phyloP scores from a whole-genome alignment of 2,113 vertebrate genomes.

The Oncorhynchus kisutch region DNA sequence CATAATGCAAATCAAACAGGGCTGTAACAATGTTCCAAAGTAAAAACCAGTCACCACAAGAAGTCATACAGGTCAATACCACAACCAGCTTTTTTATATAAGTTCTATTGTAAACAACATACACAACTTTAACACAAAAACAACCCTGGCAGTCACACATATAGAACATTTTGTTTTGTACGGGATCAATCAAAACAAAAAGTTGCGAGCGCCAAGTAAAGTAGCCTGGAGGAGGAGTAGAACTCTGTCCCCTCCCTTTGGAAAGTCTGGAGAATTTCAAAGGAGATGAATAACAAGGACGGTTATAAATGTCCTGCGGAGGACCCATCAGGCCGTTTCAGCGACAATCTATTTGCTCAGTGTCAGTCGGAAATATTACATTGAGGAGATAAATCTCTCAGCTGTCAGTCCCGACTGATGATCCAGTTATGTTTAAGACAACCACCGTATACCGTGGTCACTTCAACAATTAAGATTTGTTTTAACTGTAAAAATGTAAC shows the following conservation, averaged over 20 bases:
- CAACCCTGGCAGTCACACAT: background rate
- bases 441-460: too few species aligned
- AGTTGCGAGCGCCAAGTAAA: constrained; percentile 25
- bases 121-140: background rate
- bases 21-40: too few species aligned
- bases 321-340: constrained; percentile 51
- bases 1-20: too few species aligned
- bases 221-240: constrained; percentile 16
- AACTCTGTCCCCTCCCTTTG: constrained; percentile 32
- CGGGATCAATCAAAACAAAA: constrained; percentile 35
- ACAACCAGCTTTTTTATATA: too few species aligned
- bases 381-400: constrained; percentile 3
- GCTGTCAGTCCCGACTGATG: constrained; percentile 36
- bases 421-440: constrained; percentile 30
- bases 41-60: too few species aligned
- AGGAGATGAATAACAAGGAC: constrained; percentile 59
- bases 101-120: background rate
- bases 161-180: constrained; percentile 23
- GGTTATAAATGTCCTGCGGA: constrained; percentile 57
- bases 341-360: constrained; percentile 60
- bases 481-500: too few species aligned
- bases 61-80: too few species aligned
- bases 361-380: constrained; percentile 64
- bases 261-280: constrained; percentile 50
- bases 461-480: too few species aligned